phyloP scores from a whole-genome alignment of 2,797 vertebrate species.

The Epinephelus coioides region DNA sequence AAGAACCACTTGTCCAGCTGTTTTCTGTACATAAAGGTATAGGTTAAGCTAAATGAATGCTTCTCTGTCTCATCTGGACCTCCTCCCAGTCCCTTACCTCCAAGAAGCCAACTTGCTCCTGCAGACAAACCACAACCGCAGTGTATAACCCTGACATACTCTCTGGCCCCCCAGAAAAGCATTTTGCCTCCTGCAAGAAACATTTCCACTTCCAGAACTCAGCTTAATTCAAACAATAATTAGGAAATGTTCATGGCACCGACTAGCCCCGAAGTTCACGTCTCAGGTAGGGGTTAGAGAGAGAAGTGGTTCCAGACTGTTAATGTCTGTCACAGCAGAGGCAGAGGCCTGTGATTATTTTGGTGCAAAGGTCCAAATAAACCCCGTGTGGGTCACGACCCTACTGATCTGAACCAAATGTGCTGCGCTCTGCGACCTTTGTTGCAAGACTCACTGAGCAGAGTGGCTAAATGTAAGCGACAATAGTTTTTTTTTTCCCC shows the following conservation, averaged over 20 bases:
- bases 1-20: conserved; percentile 63
- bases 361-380: conserved; percentile 81
- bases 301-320: conserved; percentile 79
- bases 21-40: conserved; percentile 55
- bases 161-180: conserved; percentile 39
- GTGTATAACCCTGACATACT: conserved; percentile 42
- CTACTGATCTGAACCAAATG: conserved; percentile 84
- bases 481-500: conserved; percentile 21
- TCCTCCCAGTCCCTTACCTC: conserved; percentile 72
- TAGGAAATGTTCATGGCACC: conserved; percentile 61
- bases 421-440: conserved; percentile 63
- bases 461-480: conserved; percentile 40
- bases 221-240: conserved; percentile 65
- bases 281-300: conserved; percentile 60
- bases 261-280: conserved; percentile 29
- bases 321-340: conserved; percentile 75
- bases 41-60: conserved; percentile 61
- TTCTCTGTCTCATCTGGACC: conserved; percentile 69
- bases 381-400: conserved; percentile 72
- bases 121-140: conserved; percentile 66
- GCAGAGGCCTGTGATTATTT: conserved; percentile 78
- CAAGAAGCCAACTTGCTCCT: conserved; percentile 57
- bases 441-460: conserved; percentile 52
- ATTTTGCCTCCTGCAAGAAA: conserved; percentile 52
- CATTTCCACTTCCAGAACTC: conserved; percentile 58